Base-by-base conservation (phyloP, 2,797 vertebrate genomes). In the Buceros bicornis region DNA sequence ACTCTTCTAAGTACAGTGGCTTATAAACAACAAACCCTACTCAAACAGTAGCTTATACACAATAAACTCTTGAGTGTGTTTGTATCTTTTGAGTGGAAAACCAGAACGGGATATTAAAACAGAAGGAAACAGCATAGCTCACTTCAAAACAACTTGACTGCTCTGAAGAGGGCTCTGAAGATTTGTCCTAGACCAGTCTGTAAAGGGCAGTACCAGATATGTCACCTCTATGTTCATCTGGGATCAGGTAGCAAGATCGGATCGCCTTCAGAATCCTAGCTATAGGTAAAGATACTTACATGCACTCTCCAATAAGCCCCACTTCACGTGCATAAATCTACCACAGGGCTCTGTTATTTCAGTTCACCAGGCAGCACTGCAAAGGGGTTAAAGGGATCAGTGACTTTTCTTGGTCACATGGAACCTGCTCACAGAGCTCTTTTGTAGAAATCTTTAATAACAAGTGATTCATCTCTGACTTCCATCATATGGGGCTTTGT, bases 271-370 rank as follows among this genome's bases (percentile, higher is more conserved):
- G 81, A 56, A 81, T 22, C 10, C 40, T 47, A 60, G 28, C 4
- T 71, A 24, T 40, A 61, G 40, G 31, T 48, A 19, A 65, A 60
- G 53, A 47, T 35, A 53, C 20, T 69, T 66, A 71, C 13, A 72
- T 5, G 4, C 7, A 4, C 20, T 10, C 6, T 25, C 6, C 12
- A 5, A 6, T 6, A 67, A 54, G 14, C 26, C 7, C 20, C 12
- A 50, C 13, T 57, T 87, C 2, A 50, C 31, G 11, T 31, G 11
- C 20, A n/a, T 21, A 76, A 57, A 51, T 45, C 24, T 56, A 16
- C 22, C 7, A 61, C 15, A 37, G 20, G 21, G 13, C 26, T 50
- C 33, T 57, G 20, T 9, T 53, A 19, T 21, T 31, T 77, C 4
- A 1, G 48, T 42, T 88, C 54, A 78, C 31, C 37, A 81, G 6